A percentile compares a stretch with the other conserved stretches of the same genome.
Evolutionary conservation across 2,113 vertebrate species (phyloP).

Genomic region (Apteryx mantelli): DNA sequence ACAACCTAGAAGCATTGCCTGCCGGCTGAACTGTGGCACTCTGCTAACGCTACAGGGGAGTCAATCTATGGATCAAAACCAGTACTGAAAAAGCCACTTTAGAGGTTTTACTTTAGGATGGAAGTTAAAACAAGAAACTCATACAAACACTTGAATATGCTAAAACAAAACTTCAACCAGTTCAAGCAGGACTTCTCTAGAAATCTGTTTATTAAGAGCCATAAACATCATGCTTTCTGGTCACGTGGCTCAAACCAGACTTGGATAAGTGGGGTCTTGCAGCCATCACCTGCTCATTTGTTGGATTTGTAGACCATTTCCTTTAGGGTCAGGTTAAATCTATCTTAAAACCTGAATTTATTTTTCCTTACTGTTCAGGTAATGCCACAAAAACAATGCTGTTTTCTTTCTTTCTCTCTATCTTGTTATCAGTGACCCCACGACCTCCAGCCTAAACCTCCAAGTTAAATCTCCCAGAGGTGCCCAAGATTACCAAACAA

Average conservation of each 20-base stretch:
- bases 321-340: conserved; percentile 37
- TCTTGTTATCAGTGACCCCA: conserved; percentile 42
- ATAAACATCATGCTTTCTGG: neutral
- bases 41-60: rapidly evolving
- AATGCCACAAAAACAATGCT: conserved; percentile 8
- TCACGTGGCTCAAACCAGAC: neutral
- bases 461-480: conserved; percentile 66
- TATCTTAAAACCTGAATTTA: conserved; percentile 46
- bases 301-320: conserved; percentile 56
- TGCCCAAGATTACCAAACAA: conserved; percentile 51
- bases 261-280: neutral
- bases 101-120: neutral
- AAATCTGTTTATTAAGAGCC: neutral
- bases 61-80: neutral
- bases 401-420: conserved; percentile 29
- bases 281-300: rapidly evolving
- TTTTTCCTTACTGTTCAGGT: conserved; percentile 56
- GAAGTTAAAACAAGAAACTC: neutral
- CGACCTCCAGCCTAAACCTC: conserved; percentile 38
- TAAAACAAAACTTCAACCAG: neutral
- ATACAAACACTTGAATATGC: neutral
- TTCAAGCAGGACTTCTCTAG: neutral
- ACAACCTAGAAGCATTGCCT: neutral
- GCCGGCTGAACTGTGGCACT: neutral
- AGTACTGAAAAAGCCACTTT: neutral